Evolutionary conservation across 2,113 vertebrate species (phyloP), one percentile per base, ranked within the genome.

Genomic region (Chaetorhynchus papuensis): DNA sequence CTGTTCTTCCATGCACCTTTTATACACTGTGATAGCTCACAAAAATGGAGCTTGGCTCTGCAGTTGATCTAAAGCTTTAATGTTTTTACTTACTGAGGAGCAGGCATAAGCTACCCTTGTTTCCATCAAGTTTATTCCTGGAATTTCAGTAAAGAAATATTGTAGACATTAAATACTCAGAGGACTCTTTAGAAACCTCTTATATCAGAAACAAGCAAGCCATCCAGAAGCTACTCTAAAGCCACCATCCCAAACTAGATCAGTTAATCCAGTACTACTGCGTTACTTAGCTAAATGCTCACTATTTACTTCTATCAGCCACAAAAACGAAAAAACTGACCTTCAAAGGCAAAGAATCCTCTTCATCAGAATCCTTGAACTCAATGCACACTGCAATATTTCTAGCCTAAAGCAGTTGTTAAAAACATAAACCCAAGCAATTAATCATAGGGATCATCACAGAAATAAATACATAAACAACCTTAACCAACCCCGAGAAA

Each of bases 351-450:
- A 98, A 98, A 78, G 98, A 98, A 57, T 99, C 99, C 95, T 99
- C 99, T 50, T 99, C 99, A 96, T 99, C 99, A 1, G 99, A 99
- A 97, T 99, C 99, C 98, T 98, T 99, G 98, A 99, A 99, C 97
- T 99, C 99, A 83, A 99, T 98, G 89, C 99, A 99, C 76, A 99
- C 96, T 19, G 99, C 99, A 96, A 99, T 99, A 97, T 99, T 99
- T 97, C 99, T 98, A 83, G 99, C 99, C 99, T 99, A 97, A 87
- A 95, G 74, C 3, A 81, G 91, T 41, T 68, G 89, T 94, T 74
- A 71, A 91, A 90, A 90, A 64, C 22, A 96, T 71, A 87, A 89
- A 23, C 11, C 53, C 19, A 53, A 56, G 66, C 6, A 93, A 45
- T 91, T 83, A 77, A 42, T 81, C 10, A 8, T 41, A 61, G 60